phyloP scores from a whole-genome alignment of 1,140 invertebrate species.

The Drosophila triauraria region DNA sequence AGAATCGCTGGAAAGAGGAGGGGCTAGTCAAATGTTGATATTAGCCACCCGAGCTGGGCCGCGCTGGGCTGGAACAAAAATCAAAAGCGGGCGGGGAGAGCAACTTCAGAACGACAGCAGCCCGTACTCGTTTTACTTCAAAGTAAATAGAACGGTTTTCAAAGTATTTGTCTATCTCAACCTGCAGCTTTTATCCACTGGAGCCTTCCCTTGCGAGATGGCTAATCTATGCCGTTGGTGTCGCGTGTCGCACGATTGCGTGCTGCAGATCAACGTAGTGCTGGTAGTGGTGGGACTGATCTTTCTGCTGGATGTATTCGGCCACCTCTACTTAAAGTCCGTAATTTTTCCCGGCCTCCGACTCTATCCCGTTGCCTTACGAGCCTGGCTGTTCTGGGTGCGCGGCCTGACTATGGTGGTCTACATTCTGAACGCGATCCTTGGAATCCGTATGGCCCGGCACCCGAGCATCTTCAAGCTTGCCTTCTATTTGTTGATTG shows the following conservation, averaged over 20 bases:
- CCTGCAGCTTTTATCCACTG: not conserved
- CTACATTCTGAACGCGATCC: conserved; percentile 18
- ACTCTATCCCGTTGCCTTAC: conserved; percentile 17
- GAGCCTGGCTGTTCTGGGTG: conserved; percentile 17
- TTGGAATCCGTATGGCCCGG: conserved; percentile 46
- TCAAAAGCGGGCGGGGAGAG: conserved; percentile 46
- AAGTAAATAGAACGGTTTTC: conserved; percentile 56
- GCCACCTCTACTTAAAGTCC: conserved; percentile 21
- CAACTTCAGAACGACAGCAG: conserved; percentile 47
- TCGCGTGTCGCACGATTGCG: conserved; percentile 32
- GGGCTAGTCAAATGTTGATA: conserved; percentile 63
- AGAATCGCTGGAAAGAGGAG: not conserved
- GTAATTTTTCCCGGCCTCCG: conserved; percentile 4
- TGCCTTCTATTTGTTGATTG: conserved; percentile 32
- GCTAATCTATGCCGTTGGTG: not conserved
- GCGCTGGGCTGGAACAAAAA: conserved; percentile 29
- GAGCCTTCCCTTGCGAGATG: conserved; percentile 11
- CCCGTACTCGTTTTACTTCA: conserved; percentile 46
- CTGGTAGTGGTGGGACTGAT: conserved; percentile 43
- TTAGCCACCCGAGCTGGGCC: conserved; percentile 32
- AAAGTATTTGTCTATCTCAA: conserved; percentile 8
- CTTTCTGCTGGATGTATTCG: conserved; percentile 49
- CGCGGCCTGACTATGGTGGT: conserved; percentile 10
- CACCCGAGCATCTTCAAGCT: conserved; percentile 15
- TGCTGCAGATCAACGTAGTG: conserved; percentile 52